Base-by-base conservation (phyloP, 2,113 vertebrate species). In the Tamias sibiricus region DNA sequence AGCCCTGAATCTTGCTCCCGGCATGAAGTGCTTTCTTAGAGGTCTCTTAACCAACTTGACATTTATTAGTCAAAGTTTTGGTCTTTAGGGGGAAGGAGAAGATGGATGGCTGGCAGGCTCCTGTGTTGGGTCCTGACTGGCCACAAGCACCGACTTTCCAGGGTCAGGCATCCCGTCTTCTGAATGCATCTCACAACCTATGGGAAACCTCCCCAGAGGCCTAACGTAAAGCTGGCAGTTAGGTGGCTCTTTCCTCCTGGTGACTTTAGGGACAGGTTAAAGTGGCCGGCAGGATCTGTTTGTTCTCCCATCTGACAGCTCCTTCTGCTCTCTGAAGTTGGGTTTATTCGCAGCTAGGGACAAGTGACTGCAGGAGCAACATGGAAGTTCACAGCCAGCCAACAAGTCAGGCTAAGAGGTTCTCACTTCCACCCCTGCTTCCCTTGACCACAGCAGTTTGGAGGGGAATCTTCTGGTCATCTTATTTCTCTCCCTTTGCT, bases 271-370 rank as follows among this genome's bases (percentile, higher is more conserved):
- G 44, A 89, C 9, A 91, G 30, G 35, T 49, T 71, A 16, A 32
- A 59, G 74, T 40, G 88, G 32, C 32, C 35, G 8, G n/a, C 0
- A 3, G 59, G n/a, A 71, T 49, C 90, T 90, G 1, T 84, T 74
- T 87, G 42, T 89, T 76, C 71, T 81, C 47, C n/a, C 30, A 19
- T 19, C 76, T 75, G 32, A 62, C 24, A 28, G 59, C 64, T 85
- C 22, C 52, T 40, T 32, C 69, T 82, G 20, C 35, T 90, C 69
- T 95, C 40, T 68, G 76, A 71, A 84, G 62, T 6, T 96, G 24
- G 40, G 14, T 59, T 88, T 90, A 76, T 77, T 85, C 76, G 94
- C 76, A 77, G 44, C 52, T 90, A 83, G 40, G 47, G 35, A 80
- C 6, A 54, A 19, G 64, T 35, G 16, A 42, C 19, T 30, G 1